Evolutionary conservation across 2,888 invertebrate species (phyloP).

Genomic region (Glyphotaelius pellucidus): DNA sequence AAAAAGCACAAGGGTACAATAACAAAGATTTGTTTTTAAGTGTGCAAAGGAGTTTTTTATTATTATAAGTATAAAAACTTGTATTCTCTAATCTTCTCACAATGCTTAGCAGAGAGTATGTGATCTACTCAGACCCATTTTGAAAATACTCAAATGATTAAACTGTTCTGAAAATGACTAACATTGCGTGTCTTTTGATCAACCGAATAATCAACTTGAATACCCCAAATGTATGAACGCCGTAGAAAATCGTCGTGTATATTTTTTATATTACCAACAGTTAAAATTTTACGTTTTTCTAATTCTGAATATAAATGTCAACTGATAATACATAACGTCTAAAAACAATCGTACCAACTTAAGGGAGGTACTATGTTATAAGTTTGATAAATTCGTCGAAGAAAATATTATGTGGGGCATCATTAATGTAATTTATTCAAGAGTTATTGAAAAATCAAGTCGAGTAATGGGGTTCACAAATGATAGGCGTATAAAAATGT

Average conservation of each 20-base stretch:
- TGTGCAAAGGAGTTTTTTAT: too few species aligned
- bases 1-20: too few species aligned
- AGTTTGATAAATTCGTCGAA: background rate
- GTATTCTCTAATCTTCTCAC: too few species aligned
- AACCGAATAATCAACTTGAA: background rate
- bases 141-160: background rate
- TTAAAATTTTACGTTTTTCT: background rate
- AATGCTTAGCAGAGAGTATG: too few species aligned
- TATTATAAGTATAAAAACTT: too few species aligned
- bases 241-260: background rate
- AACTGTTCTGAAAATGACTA: background rate
- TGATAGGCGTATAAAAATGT: background rate
- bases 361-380: slow-evolving; percentile 9
- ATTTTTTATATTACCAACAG: background rate
- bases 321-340: slow-evolving; percentile 14
- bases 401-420: background rate
- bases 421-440: background rate
- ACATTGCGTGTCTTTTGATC: background rate
- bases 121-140: too few species aligned
- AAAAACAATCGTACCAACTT: slow-evolving; percentile 38
- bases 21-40: too few species aligned
- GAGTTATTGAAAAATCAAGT: slow-evolving; percentile 11
- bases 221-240: background rate
- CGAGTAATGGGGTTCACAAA: background rate
- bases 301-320: slow-evolving; percentile 28